These are phyloP conservation scores for Caenorhabditis imperialis DNA, from an alignment of 2,888 invertebrate species.

Conservation along the genomic window DNA sequence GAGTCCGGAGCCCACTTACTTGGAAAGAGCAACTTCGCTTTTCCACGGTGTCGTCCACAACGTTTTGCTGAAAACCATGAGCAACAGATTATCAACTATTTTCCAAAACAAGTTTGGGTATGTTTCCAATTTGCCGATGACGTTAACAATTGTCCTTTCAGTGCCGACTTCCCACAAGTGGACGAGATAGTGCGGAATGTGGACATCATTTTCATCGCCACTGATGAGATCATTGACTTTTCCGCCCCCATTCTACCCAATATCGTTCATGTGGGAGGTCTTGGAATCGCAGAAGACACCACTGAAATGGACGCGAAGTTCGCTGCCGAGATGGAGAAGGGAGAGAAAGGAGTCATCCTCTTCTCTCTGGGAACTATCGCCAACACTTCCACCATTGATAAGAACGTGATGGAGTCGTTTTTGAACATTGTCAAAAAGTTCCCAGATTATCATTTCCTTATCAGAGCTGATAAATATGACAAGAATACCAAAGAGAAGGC, in stretches of 20 bases:
- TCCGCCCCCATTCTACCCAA: conserved; percentile 65
- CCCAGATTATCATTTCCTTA: conserved; percentile 66
- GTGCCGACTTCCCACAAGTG: conserved; percentile 60
- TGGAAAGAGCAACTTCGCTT: conserved; percentile 19
- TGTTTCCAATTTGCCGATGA: neutral
- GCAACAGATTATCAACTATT: conserved; percentile 18
- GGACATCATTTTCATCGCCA: conserved; percentile 65
- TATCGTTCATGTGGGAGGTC: conserved; percentile 67
- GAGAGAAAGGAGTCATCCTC: conserved; percentile 63
- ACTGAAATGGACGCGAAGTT: conserved; percentile 35
- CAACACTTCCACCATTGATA: conserved; percentile 59
- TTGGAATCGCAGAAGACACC: conserved; percentile 43
- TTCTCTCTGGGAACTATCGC: conserved; percentile 69
- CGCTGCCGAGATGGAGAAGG: conserved; percentile 57
- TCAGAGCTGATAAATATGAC: conserved; percentile 65
- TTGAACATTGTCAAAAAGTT: conserved; percentile 58
- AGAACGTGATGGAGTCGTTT: conserved; percentile 59
- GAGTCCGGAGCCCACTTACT: conserved; percentile 32
- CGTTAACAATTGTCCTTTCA: conserved; percentile 33
- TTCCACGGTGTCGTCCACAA: conserved; percentile 10
- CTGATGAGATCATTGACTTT: conserved; percentile 68
- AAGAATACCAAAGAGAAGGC: conserved; percentile 45
- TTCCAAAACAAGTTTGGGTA: conserved; percentile 43
- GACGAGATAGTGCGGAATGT: conserved; percentile 54
- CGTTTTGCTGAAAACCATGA: conserved; percentile 1